Evolutionary conservation across 2,797 vertebrate species (phyloP).

Genomic region (Manis crassicaudata): DNA sequence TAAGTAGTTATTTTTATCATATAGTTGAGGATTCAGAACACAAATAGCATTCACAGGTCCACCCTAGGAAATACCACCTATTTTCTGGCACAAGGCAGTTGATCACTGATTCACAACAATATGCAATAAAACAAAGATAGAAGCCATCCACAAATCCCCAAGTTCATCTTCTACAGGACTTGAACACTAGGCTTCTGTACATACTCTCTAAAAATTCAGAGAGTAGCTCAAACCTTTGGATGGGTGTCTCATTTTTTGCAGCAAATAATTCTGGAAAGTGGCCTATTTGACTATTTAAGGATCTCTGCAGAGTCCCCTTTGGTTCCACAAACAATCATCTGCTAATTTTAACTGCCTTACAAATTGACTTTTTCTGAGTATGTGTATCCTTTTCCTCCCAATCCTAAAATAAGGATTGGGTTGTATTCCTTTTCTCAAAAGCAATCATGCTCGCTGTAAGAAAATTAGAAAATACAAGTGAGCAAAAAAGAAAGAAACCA

Average conservation of each 20-base stretch:
- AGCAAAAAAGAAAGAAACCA: not conserved
- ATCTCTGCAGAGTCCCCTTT: not conserved
- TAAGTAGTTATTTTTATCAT: not conserved
- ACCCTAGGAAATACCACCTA: not conserved
- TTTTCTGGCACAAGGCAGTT: not conserved
- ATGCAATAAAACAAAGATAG: not conserved
- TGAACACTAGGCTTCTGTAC: not conserved
- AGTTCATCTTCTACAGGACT: not conserved
- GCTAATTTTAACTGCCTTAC: not conserved
- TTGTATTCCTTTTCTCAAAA: not conserved
- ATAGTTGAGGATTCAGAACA: not conserved
- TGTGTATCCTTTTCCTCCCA: not conserved
- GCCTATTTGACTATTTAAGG: not conserved
- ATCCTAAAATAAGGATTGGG: not conserved
- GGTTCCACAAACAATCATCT: not conserved
- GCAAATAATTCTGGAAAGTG: not conserved
- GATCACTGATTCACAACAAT: not conserved
- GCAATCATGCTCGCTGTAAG: not conserved
- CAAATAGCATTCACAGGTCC: accelerated
- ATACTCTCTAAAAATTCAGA: not conserved
- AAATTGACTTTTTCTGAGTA: not conserved
- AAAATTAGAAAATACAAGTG: not conserved
- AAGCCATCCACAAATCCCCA: not conserved
- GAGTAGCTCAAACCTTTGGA: not conserved
- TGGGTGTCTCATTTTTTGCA: not conserved